Evolutionary conservation across 2,888 invertebrate species (phyloP), one percentile per base, ranked within the genome.

Genomic region (Drosophila tripunctata): DNA sequence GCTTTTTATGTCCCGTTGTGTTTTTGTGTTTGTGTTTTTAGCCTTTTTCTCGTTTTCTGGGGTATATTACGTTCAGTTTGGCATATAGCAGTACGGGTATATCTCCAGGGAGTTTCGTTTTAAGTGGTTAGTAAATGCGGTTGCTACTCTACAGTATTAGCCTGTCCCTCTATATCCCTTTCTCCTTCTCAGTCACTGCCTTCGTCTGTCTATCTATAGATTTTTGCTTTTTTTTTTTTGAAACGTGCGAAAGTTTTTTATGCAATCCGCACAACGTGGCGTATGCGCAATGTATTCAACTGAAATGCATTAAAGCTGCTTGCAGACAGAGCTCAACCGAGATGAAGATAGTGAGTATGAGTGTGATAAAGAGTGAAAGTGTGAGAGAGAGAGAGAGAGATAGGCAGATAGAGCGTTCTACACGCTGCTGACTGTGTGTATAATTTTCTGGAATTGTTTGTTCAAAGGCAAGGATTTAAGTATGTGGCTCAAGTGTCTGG

Each of bases 121-220:
- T 68, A 81, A 87, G 85, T 67, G 85, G 71, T 76, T 58, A 78
- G 76, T 81, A 81, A 87, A 81, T 54, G 87, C 71, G 80, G 67
- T 63, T 74, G 22, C 60, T 67, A 35, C 38, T 58, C 47, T 41
- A 47, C 38, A 27, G 17, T 27, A 51, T 51, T 57, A 41, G 41
- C 41, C 35, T n/a, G 21, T 41, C 21, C 7, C 48, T 38, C 43
- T 36, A 19, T 51, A 17, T 36, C 8, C 3, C 31, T 2, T 10
- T 33, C 21, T n/a, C n/a, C n/a, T n/a, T n/a, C n/a, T n/a, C n/a
- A n/a, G n/a, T 15, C 5, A 8, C 27, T 12, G n/a, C 31, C 12
- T 43, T 7, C 17, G 17, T 33, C 8, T 35, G 15, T 27, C 30
- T 38, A 22, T 55, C 30, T 52, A 40, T 60, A 47, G 19, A 41